Percentiles rank a stretch among this genome's conserved stretches.
Evolutionary conservation across 2,888 invertebrate species (phyloP).

Genomic region (Microchrysa polita): DNA sequence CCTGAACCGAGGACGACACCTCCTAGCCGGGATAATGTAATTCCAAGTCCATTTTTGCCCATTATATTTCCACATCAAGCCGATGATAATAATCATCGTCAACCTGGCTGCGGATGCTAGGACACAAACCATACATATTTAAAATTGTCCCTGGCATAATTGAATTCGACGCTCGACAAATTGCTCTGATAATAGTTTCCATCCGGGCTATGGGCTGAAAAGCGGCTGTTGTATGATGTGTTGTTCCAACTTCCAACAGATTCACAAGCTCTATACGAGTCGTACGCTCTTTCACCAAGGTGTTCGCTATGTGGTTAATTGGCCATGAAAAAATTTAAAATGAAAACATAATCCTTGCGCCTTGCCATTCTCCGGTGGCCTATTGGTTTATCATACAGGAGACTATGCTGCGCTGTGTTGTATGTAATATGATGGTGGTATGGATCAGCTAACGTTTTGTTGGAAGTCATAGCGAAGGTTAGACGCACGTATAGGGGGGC

Average conservation of each 20-base stretch:
- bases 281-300: not conserved
- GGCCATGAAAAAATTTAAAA: slow-evolving; percentile 40
- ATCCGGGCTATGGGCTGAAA: slow-evolving; percentile 1
- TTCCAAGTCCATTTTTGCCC: slow-evolving; percentile 37
- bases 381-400: not conserved
- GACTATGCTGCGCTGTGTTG: not conserved
- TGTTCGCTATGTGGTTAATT: slow-evolving; percentile 35
- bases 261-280: too few relatives aligned
- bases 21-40: slow-evolving; percentile 22
- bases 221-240: slow-evolving; percentile 10
- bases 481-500: not conserved
- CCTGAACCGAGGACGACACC: not conserved
- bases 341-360: slow-evolving; percentile 38
- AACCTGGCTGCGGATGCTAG: not conserved
- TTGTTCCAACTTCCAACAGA: not conserved
- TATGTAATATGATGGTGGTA: too few relatives aligned
- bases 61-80: slow-evolving; percentile 36
- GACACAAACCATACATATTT: slow-evolving; percentile 12
- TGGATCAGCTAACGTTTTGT: too few relatives aligned
- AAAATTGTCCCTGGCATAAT: slow-evolving; percentile 37
- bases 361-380: not conserved
- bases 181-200: slow-evolving; percentile 41
- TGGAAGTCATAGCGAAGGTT: not conserved
- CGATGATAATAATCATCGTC: slow-evolving; percentile 30
- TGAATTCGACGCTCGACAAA: slow-evolving; percentile 35